A percentile compares a stretch with the other conserved stretches of the same genome.
These are phyloP conservation scores for Pangasianodon hypophthalmus DNA, from an alignment of 2,113 vertebrate genomes.

Conservation along the genomic window DNA sequence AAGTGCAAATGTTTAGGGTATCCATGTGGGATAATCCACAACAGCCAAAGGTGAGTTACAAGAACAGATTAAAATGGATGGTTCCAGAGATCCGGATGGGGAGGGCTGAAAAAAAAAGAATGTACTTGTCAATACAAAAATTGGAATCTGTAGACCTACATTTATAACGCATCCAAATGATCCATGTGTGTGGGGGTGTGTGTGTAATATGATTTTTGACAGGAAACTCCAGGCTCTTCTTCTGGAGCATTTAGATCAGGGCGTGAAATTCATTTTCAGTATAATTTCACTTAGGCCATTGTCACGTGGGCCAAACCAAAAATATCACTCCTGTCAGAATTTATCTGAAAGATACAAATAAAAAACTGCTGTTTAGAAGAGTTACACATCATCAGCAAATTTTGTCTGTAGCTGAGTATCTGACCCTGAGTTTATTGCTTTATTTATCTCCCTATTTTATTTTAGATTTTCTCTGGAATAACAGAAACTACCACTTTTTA, in stretches of 20 bases:
- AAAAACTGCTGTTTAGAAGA: no score
- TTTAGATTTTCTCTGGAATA: neutral
- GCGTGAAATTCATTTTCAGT: neutral
- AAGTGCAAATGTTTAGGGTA: neutral
- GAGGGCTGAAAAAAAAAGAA: no score
- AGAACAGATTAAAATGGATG: neutral
- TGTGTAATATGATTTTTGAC: no score
- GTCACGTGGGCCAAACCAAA: neutral
- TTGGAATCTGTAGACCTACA: neutral
- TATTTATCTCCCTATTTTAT: neutral
- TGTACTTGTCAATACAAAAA: neutral
- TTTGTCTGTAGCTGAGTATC: neutral
- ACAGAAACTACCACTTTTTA: neutral
- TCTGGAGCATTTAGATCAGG: neutral
- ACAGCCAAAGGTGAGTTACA: neutral
- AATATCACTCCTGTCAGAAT: neutral
- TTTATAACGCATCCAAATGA: neutral
- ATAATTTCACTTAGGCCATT: neutral
- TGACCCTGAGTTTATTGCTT: neutral
- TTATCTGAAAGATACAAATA: neutral
- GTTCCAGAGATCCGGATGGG: neutral
- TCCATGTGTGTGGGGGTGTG: no score
- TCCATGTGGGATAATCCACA: neutral
- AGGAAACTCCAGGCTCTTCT: neutral
- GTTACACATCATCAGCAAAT: neutral